These are phyloP conservation scores for Myotis davidii DNA, from an alignment of 2,113 vertebrate genomes.

Conservation along the genomic window DNA sequence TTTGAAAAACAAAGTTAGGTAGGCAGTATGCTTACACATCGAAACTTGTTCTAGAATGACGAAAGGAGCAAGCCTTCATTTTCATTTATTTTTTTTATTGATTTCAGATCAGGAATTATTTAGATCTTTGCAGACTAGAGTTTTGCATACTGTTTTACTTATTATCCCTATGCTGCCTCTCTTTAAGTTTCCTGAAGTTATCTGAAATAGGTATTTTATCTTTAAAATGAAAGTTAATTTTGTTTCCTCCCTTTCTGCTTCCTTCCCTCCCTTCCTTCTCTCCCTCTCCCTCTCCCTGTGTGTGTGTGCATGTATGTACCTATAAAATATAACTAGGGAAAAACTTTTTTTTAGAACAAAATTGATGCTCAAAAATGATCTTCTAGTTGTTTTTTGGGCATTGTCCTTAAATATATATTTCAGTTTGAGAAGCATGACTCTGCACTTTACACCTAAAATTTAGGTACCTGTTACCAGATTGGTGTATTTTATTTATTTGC, in stretches of 20 bases:
- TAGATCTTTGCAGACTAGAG: background rate
- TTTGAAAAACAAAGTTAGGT: constrained; percentile 32
- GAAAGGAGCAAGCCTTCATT: background rate
- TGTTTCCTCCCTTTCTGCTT: no score
- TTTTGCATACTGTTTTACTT: background rate
- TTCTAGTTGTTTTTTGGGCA: background rate
- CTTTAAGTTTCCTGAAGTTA: constrained; percentile 16
- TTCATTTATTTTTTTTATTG: background rate
- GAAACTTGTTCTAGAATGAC: background rate
- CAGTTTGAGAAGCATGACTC: background rate
- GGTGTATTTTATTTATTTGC: background rate
- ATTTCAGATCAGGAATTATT: background rate
- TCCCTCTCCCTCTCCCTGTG: no score
- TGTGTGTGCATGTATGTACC: background rate
- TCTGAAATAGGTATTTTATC: background rate
- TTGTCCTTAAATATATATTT: background rate
- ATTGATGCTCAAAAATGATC: background rate
- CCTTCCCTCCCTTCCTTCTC: no score
- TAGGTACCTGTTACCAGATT: background rate
- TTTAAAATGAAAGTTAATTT: constrained; percentile 25
- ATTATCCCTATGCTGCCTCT: background rate
- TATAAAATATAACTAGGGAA: background rate
- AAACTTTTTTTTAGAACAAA: background rate
- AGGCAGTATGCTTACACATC: background rate
- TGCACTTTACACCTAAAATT: background rate